These are phyloP conservation scores for Hypanus sabinus DNA, from an alignment of 2,113 vertebrate species.

Conservation along the genomic window DNA sequence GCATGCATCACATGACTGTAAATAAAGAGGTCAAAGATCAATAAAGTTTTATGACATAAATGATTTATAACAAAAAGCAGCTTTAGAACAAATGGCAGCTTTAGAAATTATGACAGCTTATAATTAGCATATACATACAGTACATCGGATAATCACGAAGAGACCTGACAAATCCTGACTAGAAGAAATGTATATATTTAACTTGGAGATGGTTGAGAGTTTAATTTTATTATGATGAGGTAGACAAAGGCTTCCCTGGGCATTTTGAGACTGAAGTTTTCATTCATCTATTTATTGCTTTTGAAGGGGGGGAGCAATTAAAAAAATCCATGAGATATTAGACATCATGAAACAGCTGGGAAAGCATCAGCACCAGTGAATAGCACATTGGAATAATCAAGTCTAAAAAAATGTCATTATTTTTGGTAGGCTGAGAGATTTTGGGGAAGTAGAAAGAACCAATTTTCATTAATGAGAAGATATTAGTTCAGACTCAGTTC, in stretches of 20 bases:
- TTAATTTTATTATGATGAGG: not conserved
- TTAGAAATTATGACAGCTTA: not conserved
- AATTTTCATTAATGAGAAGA: not conserved
- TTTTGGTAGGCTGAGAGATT: not conserved
- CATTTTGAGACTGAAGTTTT: too few relatives aligned
- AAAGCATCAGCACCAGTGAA: not conserved
- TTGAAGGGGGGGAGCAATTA: too few relatives aligned
- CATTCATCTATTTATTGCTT: too few relatives aligned
- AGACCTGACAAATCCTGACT: too few relatives aligned
- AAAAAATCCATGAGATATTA: too few relatives aligned
- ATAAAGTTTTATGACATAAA: not conserved
- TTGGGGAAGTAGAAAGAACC: constrained; percentile 4
- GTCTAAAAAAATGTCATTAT: not conserved
- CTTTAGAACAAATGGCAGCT: not conserved
- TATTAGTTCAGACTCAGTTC: not conserved
- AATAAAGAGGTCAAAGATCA: not conserved
- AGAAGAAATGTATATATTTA: not conserved
- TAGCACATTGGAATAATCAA: not conserved
- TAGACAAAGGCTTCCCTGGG: too few relatives aligned
- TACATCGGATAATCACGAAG: not conserved
- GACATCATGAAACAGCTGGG: not conserved
- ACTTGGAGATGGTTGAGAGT: not conserved
- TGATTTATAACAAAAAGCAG: not conserved
- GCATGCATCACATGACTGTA: constrained; percentile 86
- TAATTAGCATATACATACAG: not conserved